A percentile compares a stretch with the other conserved stretches of the same genome.
phyloP scores from a whole-genome alignment of 2,888 invertebrate species.

The Exephanes ischioxanthus region DNA sequence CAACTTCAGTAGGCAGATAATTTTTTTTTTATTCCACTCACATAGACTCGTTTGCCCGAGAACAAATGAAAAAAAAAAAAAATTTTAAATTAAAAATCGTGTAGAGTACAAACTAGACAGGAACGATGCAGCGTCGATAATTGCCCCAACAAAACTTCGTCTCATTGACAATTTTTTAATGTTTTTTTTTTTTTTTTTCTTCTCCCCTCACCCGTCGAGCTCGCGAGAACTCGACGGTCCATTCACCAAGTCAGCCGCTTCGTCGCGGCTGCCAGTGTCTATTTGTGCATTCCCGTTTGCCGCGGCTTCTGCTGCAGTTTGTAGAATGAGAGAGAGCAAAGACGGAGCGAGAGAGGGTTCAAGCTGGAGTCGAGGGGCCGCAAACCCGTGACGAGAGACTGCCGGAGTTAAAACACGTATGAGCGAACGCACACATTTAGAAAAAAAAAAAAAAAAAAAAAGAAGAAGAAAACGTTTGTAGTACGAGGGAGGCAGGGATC shows the following conservation, averaged over 20 bases:
- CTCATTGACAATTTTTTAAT: constrained; percentile 72
- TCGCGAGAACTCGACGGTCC: constrained; percentile 73
- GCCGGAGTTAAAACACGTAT: constrained; percentile 21
- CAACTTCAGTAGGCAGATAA: neutral
- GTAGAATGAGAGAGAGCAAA: constrained; percentile 44
- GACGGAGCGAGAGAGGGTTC: constrained; percentile 37
- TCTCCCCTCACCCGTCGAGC: constrained; percentile 62
- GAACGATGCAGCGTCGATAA: constrained; percentile 60
- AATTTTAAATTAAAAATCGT: neutral
- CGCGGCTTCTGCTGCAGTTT: constrained; percentile 52
- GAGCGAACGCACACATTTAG: neutral
- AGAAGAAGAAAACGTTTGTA: constrained; percentile 31
- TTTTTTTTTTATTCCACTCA: constrained; percentile 10
- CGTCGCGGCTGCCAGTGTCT: constrained; percentile 71
- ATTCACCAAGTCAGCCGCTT: constrained; percentile 77
- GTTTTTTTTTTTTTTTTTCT: neutral
- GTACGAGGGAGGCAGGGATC: constrained; percentile 43
- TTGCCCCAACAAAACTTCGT: constrained; percentile 75
- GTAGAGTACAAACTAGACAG: constrained; percentile 30
- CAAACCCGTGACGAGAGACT: constrained; percentile 29
- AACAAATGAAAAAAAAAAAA: neutral
- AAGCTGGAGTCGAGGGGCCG: constrained; percentile 43
- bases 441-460: constrained; percentile 13
- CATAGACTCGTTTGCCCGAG: neutral
- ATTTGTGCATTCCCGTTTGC: constrained; percentile 78